Percentiles rank a stretch among this genome's conserved stretches.
Conservation (phyloP, 2,888 invertebrate species). For the Latrodectus hesperus region DNA sequence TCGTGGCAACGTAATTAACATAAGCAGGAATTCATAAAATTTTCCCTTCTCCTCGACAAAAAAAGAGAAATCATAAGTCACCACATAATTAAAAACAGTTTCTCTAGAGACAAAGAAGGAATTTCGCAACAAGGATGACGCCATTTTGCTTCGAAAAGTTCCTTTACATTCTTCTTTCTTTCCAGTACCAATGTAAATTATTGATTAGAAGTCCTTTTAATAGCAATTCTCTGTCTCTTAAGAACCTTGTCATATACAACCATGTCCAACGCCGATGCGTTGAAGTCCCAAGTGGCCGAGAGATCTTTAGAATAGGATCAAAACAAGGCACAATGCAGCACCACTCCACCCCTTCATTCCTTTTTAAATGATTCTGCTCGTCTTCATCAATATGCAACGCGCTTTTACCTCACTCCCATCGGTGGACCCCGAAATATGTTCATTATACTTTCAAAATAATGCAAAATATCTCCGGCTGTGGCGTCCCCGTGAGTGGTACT, state of each 20-base stretch:
- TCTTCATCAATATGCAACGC: slow-evolving; percentile 64
- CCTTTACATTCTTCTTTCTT: neutral
- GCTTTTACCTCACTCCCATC: slow-evolving; percentile 27
- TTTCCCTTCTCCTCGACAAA: too few relatives aligned
- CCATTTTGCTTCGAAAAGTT: neutral
- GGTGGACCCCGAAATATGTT: slow-evolving; percentile 50
- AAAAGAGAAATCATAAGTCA: too few relatives aligned
- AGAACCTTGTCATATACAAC: neutral
- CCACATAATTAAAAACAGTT: too few relatives aligned
- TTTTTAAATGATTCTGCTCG: slow-evolving; percentile 33
- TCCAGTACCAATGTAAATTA: slow-evolving; percentile 16
- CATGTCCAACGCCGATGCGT: neutral
- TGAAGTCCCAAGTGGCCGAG: neutral
- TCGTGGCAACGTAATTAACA: too few relatives aligned
- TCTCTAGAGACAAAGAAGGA: too few relatives aligned
- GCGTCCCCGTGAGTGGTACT: slow-evolving; percentile 9
- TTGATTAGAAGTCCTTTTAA: slow-evolving; percentile 31
- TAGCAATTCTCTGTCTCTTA: slow-evolving; percentile 27
- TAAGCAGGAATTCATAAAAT: too few relatives aligned
- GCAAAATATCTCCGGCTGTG: slow-evolving; percentile 57
- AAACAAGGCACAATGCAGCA: neutral
- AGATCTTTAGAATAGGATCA: neutral
- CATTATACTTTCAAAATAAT: slow-evolving; percentile 69
- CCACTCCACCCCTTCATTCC: neutral
- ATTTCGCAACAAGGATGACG: neutral